Evolutionary conservation across 2,797 vertebrate genomes (phyloP).

Genomic region (Bryconaethiops microstoma): DNA sequence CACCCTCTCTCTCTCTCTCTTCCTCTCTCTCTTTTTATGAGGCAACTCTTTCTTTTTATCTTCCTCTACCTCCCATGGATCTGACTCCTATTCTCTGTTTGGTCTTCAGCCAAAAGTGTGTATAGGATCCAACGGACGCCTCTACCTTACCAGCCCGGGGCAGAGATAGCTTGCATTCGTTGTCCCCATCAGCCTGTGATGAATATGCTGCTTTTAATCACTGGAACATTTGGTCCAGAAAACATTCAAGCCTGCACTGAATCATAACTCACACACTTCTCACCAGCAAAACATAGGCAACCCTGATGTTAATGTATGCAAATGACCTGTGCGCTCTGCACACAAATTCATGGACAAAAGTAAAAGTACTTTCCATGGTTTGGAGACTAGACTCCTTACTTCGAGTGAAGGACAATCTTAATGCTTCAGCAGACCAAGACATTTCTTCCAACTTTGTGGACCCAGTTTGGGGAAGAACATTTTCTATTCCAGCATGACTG

Average conservation of each 20-base stretch:
- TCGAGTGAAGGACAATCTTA: too few species aligned
- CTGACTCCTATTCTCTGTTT: constrained; percentile 61
- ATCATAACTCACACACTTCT: constrained; percentile 16
- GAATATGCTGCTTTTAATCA: not conserved
- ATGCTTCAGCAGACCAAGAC: too few species aligned
- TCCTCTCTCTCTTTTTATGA: constrained; percentile 41
- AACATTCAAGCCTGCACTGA: constrained; percentile 1
- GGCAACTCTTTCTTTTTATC: constrained; percentile 30
- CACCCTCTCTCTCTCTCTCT: constrained; percentile 12
- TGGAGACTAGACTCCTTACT: too few species aligned
- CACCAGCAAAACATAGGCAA: too few species aligned
- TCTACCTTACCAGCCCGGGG: constrained; percentile 53
- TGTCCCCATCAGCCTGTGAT: not conserved
- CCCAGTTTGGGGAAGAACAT: too few species aligned
- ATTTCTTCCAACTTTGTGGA: too few species aligned
- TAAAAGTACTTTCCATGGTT: too few species aligned
- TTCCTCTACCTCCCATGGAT: constrained; percentile 55
- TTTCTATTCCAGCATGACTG: too few species aligned
- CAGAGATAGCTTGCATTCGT: not conserved
- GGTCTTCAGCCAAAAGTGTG: constrained; percentile 26
- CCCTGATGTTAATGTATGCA: not conserved
- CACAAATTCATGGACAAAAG: too few species aligned
- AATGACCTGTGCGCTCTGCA: not conserved
- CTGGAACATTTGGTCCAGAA: not conserved
- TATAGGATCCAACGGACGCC: constrained; percentile 57